Percentiles rank a stretch among this genome's conserved stretches.
These are phyloP conservation scores for Tauraco erythrolophus DNA, from an alignment of 2,113 vertebrate genomes.

Conservation along the genomic window DNA sequence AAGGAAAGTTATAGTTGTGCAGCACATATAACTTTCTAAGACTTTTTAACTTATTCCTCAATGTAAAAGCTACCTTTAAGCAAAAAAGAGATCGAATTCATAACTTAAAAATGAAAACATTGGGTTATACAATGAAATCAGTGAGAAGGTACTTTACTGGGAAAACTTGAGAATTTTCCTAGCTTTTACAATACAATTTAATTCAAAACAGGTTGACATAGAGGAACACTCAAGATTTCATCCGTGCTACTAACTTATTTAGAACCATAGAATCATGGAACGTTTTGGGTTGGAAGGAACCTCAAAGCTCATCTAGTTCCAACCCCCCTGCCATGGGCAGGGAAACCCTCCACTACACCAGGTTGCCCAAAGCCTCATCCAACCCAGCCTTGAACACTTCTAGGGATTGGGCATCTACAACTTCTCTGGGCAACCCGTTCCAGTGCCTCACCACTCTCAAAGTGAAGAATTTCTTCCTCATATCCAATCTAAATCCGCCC, in stretches of 20 bases:
- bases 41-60: not conserved
- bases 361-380: too few species aligned
- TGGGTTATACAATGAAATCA: not conserved
- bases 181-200: not conserved
- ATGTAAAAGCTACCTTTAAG: not conserved
- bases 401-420: too few species aligned
- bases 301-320: too few species aligned
- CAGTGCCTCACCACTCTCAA: too few species aligned
- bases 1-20: accelerated
- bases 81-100: not conserved
- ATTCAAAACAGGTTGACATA: not conserved
- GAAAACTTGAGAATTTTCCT: not conserved
- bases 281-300: too few species aligned
- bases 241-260: not conserved
- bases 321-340: too few species aligned
- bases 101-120: not conserved
- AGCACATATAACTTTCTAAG: not conserved
- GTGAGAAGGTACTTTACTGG: not conserved
- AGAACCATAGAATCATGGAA: too few species aligned
- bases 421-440: too few species aligned
- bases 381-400: too few species aligned
- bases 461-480: too few species aligned
- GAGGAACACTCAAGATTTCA: not conserved
- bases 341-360: too few species aligned
- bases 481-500: too few species aligned